Percentiles rank a stretch among this genome's conserved stretches.
Conservation (phyloP, 2,888 invertebrate species). For the Chromoteleia sp. region DNA sequence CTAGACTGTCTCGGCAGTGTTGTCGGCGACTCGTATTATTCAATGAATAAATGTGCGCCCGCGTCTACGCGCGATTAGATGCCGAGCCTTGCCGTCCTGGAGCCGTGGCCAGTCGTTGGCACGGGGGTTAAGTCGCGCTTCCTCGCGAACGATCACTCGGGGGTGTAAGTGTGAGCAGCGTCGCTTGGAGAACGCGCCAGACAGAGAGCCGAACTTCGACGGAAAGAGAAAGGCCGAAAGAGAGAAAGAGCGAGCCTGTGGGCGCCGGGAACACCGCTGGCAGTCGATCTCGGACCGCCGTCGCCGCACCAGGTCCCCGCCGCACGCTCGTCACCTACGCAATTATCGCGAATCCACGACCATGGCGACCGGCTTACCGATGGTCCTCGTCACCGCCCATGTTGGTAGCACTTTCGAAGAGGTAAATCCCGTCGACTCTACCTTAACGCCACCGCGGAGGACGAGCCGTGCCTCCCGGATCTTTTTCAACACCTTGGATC, state of each 20-base stretch:
- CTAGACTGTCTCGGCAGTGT: conserved; percentile 72
- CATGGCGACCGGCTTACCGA: conserved; percentile 59
- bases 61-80: conserved; percentile 74
- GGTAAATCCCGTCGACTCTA: conserved; percentile 39
- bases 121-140: conserved; percentile 75
- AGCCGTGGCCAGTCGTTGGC: conserved; percentile 76
- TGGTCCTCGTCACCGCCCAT: conserved; percentile 50
- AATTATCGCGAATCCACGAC: not conserved
- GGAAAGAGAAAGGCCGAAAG: conserved; percentile 13
- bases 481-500: no score
- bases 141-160: conserved; percentile 23
- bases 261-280: conserved; percentile 36
- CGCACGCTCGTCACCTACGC: not conserved
- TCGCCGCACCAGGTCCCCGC: conserved; percentile 29
- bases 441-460: no score
- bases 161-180: conserved; percentile 58
- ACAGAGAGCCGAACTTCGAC: no score
- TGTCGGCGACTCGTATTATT: conserved; percentile 75
- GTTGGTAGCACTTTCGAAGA: conserved; percentile 57
- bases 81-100: conserved; percentile 77
- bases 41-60: conserved; percentile 80
- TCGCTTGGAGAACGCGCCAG: conserved; percentile 13
- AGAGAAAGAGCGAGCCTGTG: conserved; percentile 21
- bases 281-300: conserved; percentile 46
- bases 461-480: no score